These are phyloP conservation scores for Orientallactaga bullata DNA, from an alignment of 2,113 vertebrate genomes.

Conservation along the genomic window DNA sequence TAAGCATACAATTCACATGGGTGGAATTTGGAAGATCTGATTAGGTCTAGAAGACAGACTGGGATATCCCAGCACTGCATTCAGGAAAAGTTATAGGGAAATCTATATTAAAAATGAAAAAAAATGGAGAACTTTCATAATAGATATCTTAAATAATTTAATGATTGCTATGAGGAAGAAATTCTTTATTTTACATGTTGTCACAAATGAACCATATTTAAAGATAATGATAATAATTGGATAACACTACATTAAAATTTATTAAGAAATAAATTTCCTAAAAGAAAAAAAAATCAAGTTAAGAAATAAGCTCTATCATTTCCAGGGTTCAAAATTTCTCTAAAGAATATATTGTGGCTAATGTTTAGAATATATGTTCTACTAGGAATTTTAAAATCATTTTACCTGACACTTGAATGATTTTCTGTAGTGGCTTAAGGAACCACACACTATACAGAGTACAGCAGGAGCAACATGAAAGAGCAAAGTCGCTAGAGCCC, in stretches of 20 bases:
- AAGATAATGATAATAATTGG: background rate
- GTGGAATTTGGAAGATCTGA: background rate
- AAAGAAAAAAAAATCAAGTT: background rate
- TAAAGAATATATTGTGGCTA: background rate
- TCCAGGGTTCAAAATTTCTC: background rate
- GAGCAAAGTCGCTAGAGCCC: background rate
- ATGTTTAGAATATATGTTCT: too few species aligned
- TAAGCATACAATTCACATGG: background rate
- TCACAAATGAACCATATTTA: background rate
- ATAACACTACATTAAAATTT: background rate
- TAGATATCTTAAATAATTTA: background rate
- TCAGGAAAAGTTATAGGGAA: background rate
- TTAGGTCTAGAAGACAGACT: background rate
- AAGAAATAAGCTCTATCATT: constrained; percentile 1
- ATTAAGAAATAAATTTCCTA: background rate
- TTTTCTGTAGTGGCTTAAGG: background rate
- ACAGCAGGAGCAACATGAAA: background rate
- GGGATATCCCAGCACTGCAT: background rate
- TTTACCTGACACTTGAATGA: background rate
- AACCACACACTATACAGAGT: background rate
- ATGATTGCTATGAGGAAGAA: background rate
- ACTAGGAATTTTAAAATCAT: background rate
- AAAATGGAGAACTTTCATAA: background rate
- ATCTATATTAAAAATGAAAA: background rate
- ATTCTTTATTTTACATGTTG: background rate